Evolutionary conservation across 2,888 invertebrate genomes (phyloP).

Genomic region (Oligia fasciuncula): DNA sequence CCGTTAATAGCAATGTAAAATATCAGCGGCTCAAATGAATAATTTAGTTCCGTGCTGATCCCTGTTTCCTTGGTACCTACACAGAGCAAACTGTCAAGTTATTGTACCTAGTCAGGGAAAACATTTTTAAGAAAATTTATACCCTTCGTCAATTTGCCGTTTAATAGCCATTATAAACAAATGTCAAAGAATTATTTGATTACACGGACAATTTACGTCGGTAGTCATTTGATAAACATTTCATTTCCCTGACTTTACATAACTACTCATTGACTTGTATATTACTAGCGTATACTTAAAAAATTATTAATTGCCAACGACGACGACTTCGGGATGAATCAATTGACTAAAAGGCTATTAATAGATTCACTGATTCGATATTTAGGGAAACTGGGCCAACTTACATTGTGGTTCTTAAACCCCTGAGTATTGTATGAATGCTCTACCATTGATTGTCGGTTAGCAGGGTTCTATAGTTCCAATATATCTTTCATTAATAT

Average conservation of each 20-base stretch:
- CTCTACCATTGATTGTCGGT: constrained; percentile 10
- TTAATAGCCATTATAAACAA: not conserved
- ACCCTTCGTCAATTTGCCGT: not conserved
- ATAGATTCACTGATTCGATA: constrained; percentile 27
- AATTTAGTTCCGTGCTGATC: not conserved
- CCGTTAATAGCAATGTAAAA: not conserved
- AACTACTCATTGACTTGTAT: too few species aligned
- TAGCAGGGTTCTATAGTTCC: constrained; percentile 8
- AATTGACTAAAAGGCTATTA: constrained; percentile 23
- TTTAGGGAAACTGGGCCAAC: constrained; percentile 1
- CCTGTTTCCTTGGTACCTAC: not conserved
- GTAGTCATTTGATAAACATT: not conserved
- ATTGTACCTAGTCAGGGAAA: not conserved
- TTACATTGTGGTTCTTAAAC: constrained; percentile 24
- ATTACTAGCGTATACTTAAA: not conserved
- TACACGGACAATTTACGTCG: not conserved
- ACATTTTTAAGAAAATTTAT: not conserved
- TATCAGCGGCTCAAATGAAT: not conserved
- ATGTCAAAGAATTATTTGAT: not conserved
- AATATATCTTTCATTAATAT: constrained; percentile 1
- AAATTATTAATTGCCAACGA: not conserved
- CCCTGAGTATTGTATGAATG: constrained; percentile 17
- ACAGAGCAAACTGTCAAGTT: not conserved
- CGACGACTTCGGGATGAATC: constrained; percentile 4
- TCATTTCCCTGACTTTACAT: not conserved